A percentile compares a stretch with the other conserved stretches of the same genome.
Evolutionary conservation across 2,113 vertebrate genomes (phyloP).

Genomic region (Notarius lentiginosus): DNA sequence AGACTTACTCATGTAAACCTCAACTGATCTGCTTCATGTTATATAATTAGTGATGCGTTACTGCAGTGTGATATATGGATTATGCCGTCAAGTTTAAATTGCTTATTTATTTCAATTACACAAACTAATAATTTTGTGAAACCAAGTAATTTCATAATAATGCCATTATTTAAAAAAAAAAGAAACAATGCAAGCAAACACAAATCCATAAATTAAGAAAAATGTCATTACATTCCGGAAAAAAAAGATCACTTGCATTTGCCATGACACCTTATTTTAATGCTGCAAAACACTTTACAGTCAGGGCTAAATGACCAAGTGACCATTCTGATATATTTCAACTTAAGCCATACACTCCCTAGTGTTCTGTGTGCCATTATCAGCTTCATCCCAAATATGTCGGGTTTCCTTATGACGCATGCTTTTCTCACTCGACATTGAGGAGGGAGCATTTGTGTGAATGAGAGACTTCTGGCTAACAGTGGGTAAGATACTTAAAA

Average conservation of each 20-base stretch:
- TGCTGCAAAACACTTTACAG: neutral
- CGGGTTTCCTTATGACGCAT: neutral
- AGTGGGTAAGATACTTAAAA: neutral
- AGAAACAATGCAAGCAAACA: neutral
- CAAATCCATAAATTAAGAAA: neutral
- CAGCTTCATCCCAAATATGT: too few relatives aligned
- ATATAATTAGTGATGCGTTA: neutral
- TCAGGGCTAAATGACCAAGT: neutral
- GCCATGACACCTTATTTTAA: neutral
- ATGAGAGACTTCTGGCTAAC: neutral
- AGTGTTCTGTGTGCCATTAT: neutral
- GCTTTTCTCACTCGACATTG: neutral
- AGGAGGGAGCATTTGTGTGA: neutral
- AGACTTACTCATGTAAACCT: neutral
- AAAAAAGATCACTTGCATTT: neutral
- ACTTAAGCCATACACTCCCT: neutral
- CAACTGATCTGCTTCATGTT: neutral
- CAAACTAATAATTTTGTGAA: neutral
- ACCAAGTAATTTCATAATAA: neutral
- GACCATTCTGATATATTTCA: neutral
- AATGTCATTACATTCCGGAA: neutral
- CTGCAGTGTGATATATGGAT: neutral
- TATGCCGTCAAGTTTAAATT: neutral
- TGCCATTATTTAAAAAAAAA: neutral
- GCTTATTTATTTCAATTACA: neutral